A percentile compares a stretch with the other conserved stretches of the same genome.
phyloP scores from a whole-genome alignment of 2,113 vertebrate genomes.

The Oriolus oriolus region DNA sequence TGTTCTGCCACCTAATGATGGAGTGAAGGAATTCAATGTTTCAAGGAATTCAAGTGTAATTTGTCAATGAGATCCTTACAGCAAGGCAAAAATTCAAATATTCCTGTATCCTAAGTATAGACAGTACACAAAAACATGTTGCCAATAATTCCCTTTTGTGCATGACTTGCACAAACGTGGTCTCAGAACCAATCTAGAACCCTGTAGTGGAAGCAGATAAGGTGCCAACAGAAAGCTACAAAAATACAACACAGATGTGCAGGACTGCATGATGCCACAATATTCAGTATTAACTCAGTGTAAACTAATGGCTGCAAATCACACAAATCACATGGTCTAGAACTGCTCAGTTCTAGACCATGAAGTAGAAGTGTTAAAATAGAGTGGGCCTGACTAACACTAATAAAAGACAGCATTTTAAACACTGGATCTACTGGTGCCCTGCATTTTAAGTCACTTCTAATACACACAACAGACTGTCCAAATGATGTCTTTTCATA shows the following conservation, averaged over 20 bases:
- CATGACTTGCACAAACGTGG: not conserved
- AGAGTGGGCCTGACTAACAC: not conserved
- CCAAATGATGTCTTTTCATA: not conserved
- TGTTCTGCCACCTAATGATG: not conserved
- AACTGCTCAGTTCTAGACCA: not conserved
- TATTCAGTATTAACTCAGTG: not conserved
- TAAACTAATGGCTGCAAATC: not conserved
- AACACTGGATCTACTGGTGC: not conserved
- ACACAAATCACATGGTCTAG: not conserved
- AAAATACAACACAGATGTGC: not conserved
- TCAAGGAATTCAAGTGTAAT: not conserved
- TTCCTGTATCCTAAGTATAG: accelerated
- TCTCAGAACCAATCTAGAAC: not conserved
- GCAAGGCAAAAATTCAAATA: not conserved
- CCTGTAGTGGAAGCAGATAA: not conserved
- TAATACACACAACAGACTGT: not conserved
- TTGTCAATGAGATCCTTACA: not conserved
- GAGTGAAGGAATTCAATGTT: not conserved
- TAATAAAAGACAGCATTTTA: not conserved
- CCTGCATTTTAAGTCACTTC: not conserved
- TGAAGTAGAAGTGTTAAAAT: not conserved
- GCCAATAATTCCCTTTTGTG: not conserved
- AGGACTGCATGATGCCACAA: not conserved
- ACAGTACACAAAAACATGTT: not conserved
- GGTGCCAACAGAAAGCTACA: not conserved